A percentile compares a stretch with the other conserved stretches of the same genome.
Conservation (phyloP, 2,888 invertebrate genomes). For the Agriopis aurantiaria region DNA sequence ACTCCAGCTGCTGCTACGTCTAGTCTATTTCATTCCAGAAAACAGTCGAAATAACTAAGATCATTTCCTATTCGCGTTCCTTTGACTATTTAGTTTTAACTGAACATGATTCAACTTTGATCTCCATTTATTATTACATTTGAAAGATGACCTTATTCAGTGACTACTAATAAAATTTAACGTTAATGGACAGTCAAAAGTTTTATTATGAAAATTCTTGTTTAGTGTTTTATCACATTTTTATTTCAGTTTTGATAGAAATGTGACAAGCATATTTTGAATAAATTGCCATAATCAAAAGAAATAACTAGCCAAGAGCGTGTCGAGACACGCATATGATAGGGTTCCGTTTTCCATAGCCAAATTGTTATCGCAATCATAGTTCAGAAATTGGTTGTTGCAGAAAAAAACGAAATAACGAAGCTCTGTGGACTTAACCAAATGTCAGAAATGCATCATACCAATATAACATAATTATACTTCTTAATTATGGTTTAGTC, state of each 20-base stretch:
- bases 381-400: too few relatives aligned
- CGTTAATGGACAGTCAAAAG: conserved; percentile 16
- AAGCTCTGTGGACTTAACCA: too few relatives aligned
- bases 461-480: too few relatives aligned
- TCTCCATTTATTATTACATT: conserved; percentile 25
- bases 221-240: conserved; percentile 4
- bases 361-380: too few relatives aligned
- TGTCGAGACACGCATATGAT: too few relatives aligned
- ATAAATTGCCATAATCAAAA: background rate
- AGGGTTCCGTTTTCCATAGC: too few relatives aligned
- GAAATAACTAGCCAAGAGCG: too few relatives aligned
- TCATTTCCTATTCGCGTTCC: conserved; percentile 36
- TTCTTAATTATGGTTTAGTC: too few relatives aligned
- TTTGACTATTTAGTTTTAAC: conserved; percentile 30
- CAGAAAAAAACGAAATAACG: too few relatives aligned
- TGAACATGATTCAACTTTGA: conserved; percentile 36
- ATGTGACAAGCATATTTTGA: background rate
- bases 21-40: conserved; percentile 34
- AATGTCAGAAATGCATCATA: too few relatives aligned
- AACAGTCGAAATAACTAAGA: conserved; percentile 29
- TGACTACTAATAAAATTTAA: conserved; percentile 22
- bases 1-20: conserved; percentile 32
- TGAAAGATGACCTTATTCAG: conserved; percentile 33
- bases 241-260: conserved; percentile 13
- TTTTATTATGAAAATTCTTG: conserved; percentile 27